phyloP scores from a whole-genome alignment of 2,888 invertebrate species.

The Drosophila testacea region DNA sequence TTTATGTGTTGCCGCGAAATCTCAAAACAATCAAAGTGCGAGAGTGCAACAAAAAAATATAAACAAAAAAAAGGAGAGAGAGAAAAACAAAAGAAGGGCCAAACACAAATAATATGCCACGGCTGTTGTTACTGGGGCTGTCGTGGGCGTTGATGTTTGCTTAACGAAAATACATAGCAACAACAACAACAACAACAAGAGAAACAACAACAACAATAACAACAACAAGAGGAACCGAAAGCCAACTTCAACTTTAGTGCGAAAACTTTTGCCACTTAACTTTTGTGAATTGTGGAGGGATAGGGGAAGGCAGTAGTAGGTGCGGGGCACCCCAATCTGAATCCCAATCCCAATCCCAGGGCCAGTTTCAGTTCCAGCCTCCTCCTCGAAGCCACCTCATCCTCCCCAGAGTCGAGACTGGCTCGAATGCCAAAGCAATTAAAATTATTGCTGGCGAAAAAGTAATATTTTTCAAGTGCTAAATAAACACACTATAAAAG shows the following conservation, averaged over 20 bases:
- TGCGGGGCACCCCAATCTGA: slow-evolving; percentile 32
- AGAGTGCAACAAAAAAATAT: slow-evolving; percentile 48
- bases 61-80: slow-evolving; percentile 22
- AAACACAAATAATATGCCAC: slow-evolving; percentile 70
- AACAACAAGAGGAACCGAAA: slow-evolving; percentile 35
- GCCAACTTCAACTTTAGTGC: slow-evolving; percentile 79
- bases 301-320: not conserved
- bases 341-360: slow-evolving; percentile 33
- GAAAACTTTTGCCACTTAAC: slow-evolving; percentile 81
- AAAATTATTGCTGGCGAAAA: slow-evolving; percentile 81
- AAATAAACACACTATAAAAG: slow-evolving; percentile 81
- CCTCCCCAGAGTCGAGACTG: slow-evolving; percentile 26
- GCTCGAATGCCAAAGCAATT: slow-evolving; percentile 78
- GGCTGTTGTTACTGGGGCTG: slow-evolving; percentile 50
- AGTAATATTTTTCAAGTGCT: slow-evolving; percentile 83
- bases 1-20: slow-evolving; percentile 77
- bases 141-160: slow-evolving; percentile 78
- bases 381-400: not conserved
- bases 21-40: slow-evolving; percentile 77
- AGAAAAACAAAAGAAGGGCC: slow-evolving; percentile 40
- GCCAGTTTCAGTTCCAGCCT: slow-evolving; percentile 30
- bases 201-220: slow-evolving; percentile 19
- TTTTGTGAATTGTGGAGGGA: slow-evolving; percentile 59
- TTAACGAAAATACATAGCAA: slow-evolving; percentile 65
- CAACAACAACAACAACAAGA: slow-evolving; percentile 26